phyloP scores from a whole-genome alignment of 2,888 invertebrate species.

The Trachelus iudaicus region DNA sequence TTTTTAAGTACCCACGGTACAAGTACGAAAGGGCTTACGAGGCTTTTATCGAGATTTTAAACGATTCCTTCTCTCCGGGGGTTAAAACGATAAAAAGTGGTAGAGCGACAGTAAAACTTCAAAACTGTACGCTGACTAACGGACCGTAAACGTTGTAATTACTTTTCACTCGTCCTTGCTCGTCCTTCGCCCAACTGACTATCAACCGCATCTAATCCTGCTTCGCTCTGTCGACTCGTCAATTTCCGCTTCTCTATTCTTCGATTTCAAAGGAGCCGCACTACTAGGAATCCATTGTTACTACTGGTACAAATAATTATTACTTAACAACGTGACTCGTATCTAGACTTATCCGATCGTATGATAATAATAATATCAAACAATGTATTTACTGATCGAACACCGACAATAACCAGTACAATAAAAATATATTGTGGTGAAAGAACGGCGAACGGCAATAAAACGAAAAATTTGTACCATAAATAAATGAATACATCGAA shows the following conservation, averaged over 20 bases:
- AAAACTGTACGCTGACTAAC: background rate
- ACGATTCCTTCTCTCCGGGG: background rate
- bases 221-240: background rate
- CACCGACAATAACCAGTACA: background rate
- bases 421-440: background rate
- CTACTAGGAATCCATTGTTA: background rate
- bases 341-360: background rate
- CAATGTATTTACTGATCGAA: background rate
- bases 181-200: background rate
- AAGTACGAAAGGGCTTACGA: background rate
- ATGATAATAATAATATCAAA: background rate
- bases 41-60: background rate
- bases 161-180: background rate
- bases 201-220: background rate
- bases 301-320: background rate
- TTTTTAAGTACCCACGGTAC: background rate
- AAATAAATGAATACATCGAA: slow-evolving; percentile 11
- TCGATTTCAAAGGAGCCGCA: background rate
- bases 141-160: background rate
- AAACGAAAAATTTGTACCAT: slow-evolving; percentile 4
- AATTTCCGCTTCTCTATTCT: background rate
- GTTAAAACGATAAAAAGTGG: background rate
- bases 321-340: background rate
- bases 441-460: background rate
- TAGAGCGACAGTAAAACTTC: background rate